phyloP scores from a whole-genome alignment of 2,797 vertebrate genomes.

The Denticeps clupeoides region DNA sequence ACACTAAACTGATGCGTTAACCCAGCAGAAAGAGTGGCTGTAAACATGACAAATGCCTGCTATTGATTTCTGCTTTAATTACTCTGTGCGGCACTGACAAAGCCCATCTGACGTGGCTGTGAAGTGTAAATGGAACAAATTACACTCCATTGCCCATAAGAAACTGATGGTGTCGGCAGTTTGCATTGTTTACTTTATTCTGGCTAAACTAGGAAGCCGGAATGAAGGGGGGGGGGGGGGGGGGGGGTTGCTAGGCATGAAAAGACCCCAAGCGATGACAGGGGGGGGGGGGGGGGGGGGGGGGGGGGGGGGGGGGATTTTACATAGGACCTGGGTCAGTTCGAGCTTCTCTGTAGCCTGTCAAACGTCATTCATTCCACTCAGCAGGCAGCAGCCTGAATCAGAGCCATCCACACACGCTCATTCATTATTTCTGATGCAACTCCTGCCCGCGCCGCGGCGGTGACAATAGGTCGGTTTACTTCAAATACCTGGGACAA shows the following conservation, averaged over 20 bases:
- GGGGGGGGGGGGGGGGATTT: background rate
- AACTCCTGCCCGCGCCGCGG: too few relatives aligned
- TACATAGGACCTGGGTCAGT: too few relatives aligned
- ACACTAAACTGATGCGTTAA: slow-evolving; percentile 99
- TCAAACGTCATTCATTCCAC: too few relatives aligned
- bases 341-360: too few relatives aligned
- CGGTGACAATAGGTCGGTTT: too few relatives aligned
- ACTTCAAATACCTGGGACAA: too few relatives aligned
- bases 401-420: too few relatives aligned
- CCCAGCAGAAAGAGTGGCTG: slow-evolving; percentile 99
- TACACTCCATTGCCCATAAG: slow-evolving; percentile 97
- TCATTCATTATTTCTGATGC: too few relatives aligned
- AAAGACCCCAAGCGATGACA: background rate
- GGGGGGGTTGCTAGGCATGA: slow-evolving; percentile 56
- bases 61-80: slow-evolving; percentile 99
- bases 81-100: slow-evolving; percentile 99
- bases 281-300: background rate
- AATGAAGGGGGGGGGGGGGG: background rate
- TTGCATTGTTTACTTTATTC: slow-evolving; percentile 97
- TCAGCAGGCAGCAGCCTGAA: too few relatives aligned
- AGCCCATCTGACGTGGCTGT: slow-evolving; percentile 99
- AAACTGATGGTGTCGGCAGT: slow-evolving; percentile 99
- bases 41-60: slow-evolving; percentile 99
- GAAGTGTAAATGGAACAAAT: slow-evolving; percentile 99
- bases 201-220: slow-evolving; percentile 67